These are phyloP conservation scores for Catharus bicknelli DNA, from an alignment of 2,113 vertebrate species.

Conservation along the genomic window DNA sequence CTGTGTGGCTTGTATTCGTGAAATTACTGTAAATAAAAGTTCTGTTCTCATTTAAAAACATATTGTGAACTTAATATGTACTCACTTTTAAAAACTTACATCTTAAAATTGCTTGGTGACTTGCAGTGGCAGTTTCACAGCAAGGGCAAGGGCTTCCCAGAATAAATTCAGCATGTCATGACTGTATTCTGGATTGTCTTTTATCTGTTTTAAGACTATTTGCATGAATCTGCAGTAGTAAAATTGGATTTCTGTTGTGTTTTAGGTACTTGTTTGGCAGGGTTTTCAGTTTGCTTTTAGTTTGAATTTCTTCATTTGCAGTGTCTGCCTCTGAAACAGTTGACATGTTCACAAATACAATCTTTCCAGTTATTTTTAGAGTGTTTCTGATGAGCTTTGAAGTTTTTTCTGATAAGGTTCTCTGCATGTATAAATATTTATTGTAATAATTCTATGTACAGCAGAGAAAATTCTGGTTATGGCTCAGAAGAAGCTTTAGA, in stretches of 20 bases:
- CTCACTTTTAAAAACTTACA: fast-evolving
- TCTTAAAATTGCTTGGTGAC: background rate
- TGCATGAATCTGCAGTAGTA: background rate
- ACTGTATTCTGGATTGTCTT: background rate
- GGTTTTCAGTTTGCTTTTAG: background rate
- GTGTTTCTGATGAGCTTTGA: background rate
- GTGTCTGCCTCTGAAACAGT: background rate
- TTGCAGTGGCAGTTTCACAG: background rate
- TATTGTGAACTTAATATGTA: background rate
- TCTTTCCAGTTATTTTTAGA: background rate
- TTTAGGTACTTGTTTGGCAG: background rate
- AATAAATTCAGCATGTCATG: background rate
- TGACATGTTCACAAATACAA: background rate
- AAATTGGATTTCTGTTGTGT: background rate
- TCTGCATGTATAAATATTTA: background rate
- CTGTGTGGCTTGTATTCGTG: no score
- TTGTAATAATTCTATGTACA: background rate
- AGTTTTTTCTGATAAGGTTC: background rate
- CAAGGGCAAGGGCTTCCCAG: background rate
- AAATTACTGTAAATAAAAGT: background rate
- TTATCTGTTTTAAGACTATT: background rate
- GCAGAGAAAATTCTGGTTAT: background rate
- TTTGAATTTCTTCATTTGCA: background rate
- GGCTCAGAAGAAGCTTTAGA: background rate
- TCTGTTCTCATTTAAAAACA: background rate